phyloP scores from a whole-genome alignment of 2,888 invertebrate genomes.

The Synanthedon formicaeformis region DNA sequence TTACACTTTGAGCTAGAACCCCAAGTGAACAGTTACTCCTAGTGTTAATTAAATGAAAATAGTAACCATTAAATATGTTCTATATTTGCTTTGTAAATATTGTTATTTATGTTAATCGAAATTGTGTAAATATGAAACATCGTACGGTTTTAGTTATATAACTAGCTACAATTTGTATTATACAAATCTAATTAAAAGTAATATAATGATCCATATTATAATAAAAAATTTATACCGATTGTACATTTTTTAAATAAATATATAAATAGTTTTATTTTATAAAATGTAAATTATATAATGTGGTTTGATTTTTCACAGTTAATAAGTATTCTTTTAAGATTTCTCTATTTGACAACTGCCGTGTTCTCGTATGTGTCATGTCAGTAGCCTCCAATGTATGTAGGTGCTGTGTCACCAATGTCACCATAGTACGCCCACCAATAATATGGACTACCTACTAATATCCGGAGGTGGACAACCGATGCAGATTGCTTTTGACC shows the following conservation, averaged over 20 bases:
- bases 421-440: too few relatives aligned
- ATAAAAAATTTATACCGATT: slow-evolving; percentile 27
- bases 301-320: too few relatives aligned
- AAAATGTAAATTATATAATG: slow-evolving; percentile 11
- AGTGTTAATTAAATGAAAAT: background rate
- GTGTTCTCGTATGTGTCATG: too few relatives aligned
- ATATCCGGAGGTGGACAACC: too few relatives aligned
- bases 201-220: too few relatives aligned
- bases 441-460: too few relatives aligned
- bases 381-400: too few relatives aligned
- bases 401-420: too few relatives aligned
- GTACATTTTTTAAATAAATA: slow-evolving; percentile 16
- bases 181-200: background rate
- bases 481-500: too few relatives aligned
- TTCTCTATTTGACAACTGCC: too few relatives aligned
- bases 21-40: background rate
- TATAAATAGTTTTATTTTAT: slow-evolving; percentile 23
- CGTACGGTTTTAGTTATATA: slow-evolving; percentile 14
- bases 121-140: slow-evolving; percentile 3
- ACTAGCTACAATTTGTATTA: slow-evolving; percentile 2
- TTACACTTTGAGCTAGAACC: slow-evolving; percentile 9
- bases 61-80: background rate
- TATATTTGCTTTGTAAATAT: slow-evolving; percentile 48
- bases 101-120: slow-evolving; percentile 39
- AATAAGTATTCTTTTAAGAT: too few relatives aligned